A percentile compares a stretch with the other conserved stretches of the same genome.
phyloP scores from a whole-genome alignment of 2,888 invertebrate genomes.

The Piscicola geometra region DNA sequence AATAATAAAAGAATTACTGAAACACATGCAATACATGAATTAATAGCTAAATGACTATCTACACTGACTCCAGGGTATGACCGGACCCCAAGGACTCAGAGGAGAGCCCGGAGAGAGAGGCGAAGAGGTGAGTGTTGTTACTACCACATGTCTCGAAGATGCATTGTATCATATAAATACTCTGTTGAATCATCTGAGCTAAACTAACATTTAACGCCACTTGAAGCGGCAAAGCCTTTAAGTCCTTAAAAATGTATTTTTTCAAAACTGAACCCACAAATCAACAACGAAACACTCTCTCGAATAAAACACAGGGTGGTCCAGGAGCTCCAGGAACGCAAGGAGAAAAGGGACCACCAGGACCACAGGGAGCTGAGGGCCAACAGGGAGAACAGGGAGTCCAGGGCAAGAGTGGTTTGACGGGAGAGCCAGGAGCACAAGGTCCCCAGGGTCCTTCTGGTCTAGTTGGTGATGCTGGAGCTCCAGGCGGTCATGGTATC shows the following conservation, averaged over 20 bases:
- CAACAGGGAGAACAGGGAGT: conserved; percentile 31
- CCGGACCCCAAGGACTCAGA: conserved; percentile 29
- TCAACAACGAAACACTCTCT: no score
- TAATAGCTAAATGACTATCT: neutral
- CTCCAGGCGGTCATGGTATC: conserved; percentile 16
- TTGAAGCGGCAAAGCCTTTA: neutral
- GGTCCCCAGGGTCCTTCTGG: conserved; percentile 28
- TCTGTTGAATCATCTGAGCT: neutral
- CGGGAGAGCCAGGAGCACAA: conserved; percentile 30
- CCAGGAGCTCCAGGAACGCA: conserved; percentile 59
- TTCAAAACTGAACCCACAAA: no score
- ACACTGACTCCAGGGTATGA: conserved; percentile 18
- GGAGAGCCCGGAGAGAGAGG: conserved; percentile 24
- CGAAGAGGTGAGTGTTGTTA: conserved; percentile 1
- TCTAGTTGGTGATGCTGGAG: conserved; percentile 28
- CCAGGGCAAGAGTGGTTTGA: conserved; percentile 8
- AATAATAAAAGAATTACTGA: neutral
- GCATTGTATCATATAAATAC: no score
- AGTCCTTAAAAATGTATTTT: neutral
- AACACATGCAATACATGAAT: neutral
- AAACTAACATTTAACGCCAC: neutral
- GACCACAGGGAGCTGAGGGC: conserved; percentile 34
- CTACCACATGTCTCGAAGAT: no score
- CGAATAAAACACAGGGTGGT: no score
- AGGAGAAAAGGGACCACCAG: conserved; percentile 42